phyloP scores from a whole-genome alignment of 2,113 vertebrate species.

The Pelusios castaneus region DNA sequence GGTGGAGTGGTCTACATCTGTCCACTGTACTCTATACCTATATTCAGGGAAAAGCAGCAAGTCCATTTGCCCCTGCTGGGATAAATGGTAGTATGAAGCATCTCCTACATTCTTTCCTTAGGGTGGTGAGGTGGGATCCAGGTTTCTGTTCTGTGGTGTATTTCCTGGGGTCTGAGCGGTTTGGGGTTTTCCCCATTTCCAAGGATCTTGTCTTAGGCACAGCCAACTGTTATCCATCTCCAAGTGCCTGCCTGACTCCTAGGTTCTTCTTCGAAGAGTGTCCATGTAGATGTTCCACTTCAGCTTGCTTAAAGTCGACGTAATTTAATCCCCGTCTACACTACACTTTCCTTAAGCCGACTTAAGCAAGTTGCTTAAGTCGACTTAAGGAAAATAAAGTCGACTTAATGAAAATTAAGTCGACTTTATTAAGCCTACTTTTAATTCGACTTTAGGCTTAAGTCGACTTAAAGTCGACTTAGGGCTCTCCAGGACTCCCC shows the following conservation, averaged over 20 bases:
- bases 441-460: too few relatives aligned
- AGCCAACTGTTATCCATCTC: not conserved
- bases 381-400: too few relatives aligned
- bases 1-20: not conserved
- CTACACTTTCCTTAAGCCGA: too few relatives aligned
- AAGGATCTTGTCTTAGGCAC: not conserved
- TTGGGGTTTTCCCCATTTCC: not conserved
- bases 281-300: too few relatives aligned
- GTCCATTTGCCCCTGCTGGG: not conserved
- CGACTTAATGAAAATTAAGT: too few relatives aligned
- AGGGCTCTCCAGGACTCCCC: too few relatives aligned
- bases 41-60: not conserved
- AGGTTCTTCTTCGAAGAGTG: not conserved
- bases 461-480: too few relatives aligned
- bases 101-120: accelerated
- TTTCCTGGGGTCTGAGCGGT: not conserved
- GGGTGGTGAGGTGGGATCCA: not conserved
- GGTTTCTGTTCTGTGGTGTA: not conserved
- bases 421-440: too few relatives aligned
- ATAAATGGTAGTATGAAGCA: not conserved
- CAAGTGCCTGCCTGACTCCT: not conserved
- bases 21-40: not conserved
- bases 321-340: too few relatives aligned
- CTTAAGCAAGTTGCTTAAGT: too few relatives aligned
- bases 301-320: too few relatives aligned